phyloP scores from a whole-genome alignment of 2,888 invertebrate species.

The Ectobius pallidus region DNA sequence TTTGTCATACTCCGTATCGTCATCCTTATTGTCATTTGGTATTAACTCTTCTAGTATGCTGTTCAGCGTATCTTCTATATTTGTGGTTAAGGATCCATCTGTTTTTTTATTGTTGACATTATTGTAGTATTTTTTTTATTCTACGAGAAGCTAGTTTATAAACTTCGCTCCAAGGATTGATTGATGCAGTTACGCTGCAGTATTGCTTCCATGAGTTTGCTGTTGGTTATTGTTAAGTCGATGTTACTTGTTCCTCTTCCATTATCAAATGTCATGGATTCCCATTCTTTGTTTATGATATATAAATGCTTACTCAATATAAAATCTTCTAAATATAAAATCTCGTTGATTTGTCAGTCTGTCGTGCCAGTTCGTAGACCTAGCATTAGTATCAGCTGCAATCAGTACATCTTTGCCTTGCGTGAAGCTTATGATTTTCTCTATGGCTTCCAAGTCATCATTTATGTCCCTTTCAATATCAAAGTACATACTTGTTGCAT shows the following conservation, averaged over 20 bases:
- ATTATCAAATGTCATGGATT: neutral
- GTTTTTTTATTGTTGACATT: too few relatives aligned
- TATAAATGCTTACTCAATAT: neutral
- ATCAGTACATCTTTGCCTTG: neutral
- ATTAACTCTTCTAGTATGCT: too few relatives aligned
- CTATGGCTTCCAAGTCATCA: neutral
- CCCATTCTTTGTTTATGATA: neutral
- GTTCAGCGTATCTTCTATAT: too few relatives aligned
- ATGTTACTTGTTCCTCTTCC: too few relatives aligned
- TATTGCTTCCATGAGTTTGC: neutral
- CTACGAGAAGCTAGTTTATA: too few relatives aligned
- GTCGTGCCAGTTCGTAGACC: neutral
- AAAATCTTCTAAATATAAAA: neutral
- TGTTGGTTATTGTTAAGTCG: neutral
- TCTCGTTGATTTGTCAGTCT: neutral
- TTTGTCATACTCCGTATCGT: too few relatives aligned
- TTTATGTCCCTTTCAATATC: neutral
- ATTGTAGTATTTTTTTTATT: neutral
- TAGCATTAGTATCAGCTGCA: neutral
- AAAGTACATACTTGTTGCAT: constrained; percentile 5
- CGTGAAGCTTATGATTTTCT: neutral
- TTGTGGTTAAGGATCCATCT: too few relatives aligned
- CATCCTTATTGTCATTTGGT: too few relatives aligned
- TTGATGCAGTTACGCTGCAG: neutral
- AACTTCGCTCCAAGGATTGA: too few relatives aligned